Evolutionary conservation across 2,113 vertebrate genomes (phyloP).

Genomic region (Pelmatolapia mariae): DNA sequence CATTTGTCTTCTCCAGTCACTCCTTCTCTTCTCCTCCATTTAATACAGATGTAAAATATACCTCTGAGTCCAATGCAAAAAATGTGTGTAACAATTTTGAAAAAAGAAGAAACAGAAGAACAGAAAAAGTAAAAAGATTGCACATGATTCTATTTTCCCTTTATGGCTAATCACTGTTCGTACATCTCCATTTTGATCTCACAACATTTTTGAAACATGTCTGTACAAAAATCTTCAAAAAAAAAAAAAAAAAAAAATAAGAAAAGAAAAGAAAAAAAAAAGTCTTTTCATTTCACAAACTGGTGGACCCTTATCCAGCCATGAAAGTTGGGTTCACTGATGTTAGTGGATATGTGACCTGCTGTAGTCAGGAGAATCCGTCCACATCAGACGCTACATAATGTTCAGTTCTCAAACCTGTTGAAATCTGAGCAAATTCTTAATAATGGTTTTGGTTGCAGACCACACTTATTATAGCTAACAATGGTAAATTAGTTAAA

Average conservation of each 20-base stretch:
- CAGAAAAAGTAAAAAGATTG: background rate
- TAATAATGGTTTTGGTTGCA: background rate
- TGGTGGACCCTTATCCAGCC: background rate
- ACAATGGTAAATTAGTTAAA: background rate
- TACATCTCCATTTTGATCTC: background rate
- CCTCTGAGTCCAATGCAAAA: background rate
- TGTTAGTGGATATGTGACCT: background rate
- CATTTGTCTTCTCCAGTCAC: background rate
- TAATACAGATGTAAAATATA: background rate
- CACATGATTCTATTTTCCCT: background rate
- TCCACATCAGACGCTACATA: background rate
- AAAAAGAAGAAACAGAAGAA: background rate
- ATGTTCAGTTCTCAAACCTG: background rate
- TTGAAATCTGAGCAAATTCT: background rate
- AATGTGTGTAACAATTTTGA: background rate
- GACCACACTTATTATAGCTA: background rate
- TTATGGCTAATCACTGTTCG: background rate
- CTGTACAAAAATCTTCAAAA: background rate
- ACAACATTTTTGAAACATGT: background rate
- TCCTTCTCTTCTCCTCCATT: background rate
- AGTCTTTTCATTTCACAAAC: background rate
- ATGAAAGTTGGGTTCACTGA: background rate
- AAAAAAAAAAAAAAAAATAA: background rate
- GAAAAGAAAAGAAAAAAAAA: rapidly evolving
- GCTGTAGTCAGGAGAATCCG: background rate